A percentile compares a stretch with the other conserved stretches of the same genome.
phyloP scores from a whole-genome alignment of 2,113 vertebrate species.

The Phrynocephalus versicolor region DNA sequence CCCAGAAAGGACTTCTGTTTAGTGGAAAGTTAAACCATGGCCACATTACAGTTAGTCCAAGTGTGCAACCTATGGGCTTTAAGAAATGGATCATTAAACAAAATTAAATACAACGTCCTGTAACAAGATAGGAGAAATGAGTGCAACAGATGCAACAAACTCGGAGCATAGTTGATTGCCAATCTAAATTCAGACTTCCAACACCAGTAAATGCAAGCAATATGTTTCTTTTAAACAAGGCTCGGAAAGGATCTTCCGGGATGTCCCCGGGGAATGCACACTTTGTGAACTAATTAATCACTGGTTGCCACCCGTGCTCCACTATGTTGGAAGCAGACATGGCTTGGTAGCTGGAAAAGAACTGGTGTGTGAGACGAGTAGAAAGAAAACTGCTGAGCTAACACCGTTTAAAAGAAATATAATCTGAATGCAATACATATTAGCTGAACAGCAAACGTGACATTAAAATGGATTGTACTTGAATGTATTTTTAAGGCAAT shows the following conservation, averaged over 20 bases:
- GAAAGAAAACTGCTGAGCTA: constrained; percentile 50
- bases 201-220: constrained; percentile 70
- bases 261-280: constrained; percentile 61
- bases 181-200: constrained; percentile 66
- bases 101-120: constrained; percentile 57
- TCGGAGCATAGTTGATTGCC: constrained; percentile 46
- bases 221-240: constrained; percentile 66
- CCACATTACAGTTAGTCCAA: constrained; percentile 40
- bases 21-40: neutral
- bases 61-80: constrained; percentile 27
- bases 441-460: constrained; percentile 46
- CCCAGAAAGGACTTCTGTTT: too few species aligned
- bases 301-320: constrained; percentile 63
- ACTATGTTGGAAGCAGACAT: constrained; percentile 64
- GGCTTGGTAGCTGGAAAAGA: constrained; percentile 33
- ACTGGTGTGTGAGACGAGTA: constrained; percentile 26
- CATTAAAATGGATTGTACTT: constrained; percentile 37
- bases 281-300: constrained; percentile 79
- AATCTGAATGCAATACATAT: constrained; percentile 46
- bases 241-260: constrained; percentile 63
- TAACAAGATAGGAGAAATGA: constrained; percentile 52
- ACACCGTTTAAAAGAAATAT: constrained; percentile 41
- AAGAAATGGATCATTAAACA: constrained; percentile 46
- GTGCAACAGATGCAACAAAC: constrained; percentile 45
- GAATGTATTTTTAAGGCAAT: constrained; percentile 18